These are phyloP conservation scores for Streptopelia turtur DNA, from an alignment of 2,797 vertebrate species.

Conservation along the genomic window DNA sequence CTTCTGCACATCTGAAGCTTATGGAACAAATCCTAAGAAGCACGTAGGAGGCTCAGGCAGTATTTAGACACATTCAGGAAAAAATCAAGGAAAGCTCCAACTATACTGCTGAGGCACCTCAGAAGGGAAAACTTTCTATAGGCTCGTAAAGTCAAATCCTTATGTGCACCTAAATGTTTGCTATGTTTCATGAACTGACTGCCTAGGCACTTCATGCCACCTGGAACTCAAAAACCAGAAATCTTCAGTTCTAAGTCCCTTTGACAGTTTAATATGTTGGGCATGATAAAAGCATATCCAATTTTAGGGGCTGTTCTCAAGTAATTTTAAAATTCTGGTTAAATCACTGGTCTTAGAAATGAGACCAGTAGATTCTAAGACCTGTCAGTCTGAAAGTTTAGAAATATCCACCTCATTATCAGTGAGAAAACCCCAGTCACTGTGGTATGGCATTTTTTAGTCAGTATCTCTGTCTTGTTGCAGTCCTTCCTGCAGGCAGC, in stretches of 20 bases:
- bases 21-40: not conserved
- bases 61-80: not conserved
- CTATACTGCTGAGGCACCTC: not conserved
- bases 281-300: not conserved
- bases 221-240: not conserved
- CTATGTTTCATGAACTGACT: not conserved
- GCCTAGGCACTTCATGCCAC: not conserved
- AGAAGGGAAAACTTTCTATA: not conserved
- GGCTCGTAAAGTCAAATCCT: not conserved
- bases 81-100: not conserved
- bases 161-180: not conserved
- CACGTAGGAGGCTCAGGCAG: not conserved
- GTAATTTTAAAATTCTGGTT: not conserved
- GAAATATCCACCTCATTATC: not conserved
- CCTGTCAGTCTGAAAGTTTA: not conserved
- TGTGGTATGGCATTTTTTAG: not conserved
- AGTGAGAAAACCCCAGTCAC: not conserved
- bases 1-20: not conserved
- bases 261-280: not conserved
- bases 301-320: not conserved
- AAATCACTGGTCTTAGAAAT: not conserved
- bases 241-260: not conserved
- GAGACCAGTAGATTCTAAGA: not conserved
- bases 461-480: not conserved
- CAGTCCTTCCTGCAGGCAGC: not conserved